These are phyloP conservation scores for Eidolon dupreanum DNA, from an alignment of 2,797 vertebrate genomes.

Conservation along the genomic window DNA sequence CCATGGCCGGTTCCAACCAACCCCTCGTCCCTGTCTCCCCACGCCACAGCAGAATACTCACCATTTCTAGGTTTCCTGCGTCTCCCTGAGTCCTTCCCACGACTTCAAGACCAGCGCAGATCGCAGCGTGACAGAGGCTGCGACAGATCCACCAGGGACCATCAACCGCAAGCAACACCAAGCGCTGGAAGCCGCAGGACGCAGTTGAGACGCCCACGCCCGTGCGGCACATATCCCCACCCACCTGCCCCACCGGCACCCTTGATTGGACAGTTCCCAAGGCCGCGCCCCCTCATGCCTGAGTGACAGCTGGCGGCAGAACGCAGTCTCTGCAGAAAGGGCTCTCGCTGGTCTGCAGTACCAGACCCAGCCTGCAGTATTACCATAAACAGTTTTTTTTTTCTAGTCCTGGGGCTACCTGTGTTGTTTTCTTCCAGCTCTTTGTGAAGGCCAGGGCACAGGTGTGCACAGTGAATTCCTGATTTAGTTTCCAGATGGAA, in stretches of 20 bases:
- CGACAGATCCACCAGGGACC: background rate
- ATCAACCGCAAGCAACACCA: rapidly evolving
- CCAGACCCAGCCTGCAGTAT: background rate
- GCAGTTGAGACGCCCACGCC: background rate
- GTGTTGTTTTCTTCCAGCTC: background rate
- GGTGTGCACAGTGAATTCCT: background rate
- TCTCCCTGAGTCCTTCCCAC: background rate
- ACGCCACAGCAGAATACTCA: background rate
- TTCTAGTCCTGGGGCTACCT: background rate
- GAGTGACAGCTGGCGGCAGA: background rate
- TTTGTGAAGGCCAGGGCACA: background rate
- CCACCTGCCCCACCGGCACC: background rate
- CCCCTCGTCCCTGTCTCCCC: background rate
- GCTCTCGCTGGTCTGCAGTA: background rate
- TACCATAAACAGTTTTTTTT: background rate
- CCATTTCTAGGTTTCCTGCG: background rate
- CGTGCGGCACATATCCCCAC: background rate
- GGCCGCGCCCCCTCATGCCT: background rate
- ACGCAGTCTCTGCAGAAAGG: no score
- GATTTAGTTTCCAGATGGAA: background rate
- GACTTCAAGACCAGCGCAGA: no score
- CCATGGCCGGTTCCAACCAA: background rate
- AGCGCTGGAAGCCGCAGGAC: rapidly evolving
- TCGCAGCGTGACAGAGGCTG: background rate
- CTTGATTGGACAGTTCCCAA: background rate